These are phyloP conservation scores for Fregetta grallaria DNA, from an alignment of 2,113 vertebrate species.

Conservation along the genomic window DNA sequence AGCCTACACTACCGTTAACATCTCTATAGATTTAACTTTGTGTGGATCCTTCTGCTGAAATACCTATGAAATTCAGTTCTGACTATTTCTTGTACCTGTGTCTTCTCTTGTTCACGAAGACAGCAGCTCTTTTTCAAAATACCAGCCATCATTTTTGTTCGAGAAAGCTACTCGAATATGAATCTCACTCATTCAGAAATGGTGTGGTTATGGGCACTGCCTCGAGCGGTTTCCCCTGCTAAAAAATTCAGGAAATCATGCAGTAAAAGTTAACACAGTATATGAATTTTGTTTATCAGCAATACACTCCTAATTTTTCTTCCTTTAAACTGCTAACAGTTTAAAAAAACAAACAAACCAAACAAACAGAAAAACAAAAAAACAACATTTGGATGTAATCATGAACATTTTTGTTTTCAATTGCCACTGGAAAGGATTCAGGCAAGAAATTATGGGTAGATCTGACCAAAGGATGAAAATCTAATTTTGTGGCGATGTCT, in stretches of 20 bases:
- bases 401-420: constrained; percentile 11
- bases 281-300: constrained; percentile 49
- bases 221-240: constrained; percentile 42
- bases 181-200: constrained; percentile 38
- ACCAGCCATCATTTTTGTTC: background rate
- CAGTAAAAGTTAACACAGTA: constrained; percentile 43
- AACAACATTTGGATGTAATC: background rate
- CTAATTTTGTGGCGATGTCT: background rate
- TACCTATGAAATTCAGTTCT: background rate
- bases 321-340: constrained; percentile 1
- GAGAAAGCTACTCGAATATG: background rate
- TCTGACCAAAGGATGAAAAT: constrained; percentile 12
- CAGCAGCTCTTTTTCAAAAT: background rate
- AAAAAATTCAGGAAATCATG: constrained; percentile 54
- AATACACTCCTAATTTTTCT: constrained; percentile 24
- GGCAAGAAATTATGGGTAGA: background rate
- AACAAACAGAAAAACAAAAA: background rate
- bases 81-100: background rate
- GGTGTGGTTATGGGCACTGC: constrained; percentile 37
- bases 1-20: background rate
- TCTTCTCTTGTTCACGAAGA: background rate
- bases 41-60: background rate
- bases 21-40: background rate
- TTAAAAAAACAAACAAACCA: background rate
- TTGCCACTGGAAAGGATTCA: constrained; percentile 1